Evolutionary conservation across 2,113 vertebrate genomes (phyloP), one percentile per base, ranked within the genome.

Genomic region (Esox niger): DNA sequence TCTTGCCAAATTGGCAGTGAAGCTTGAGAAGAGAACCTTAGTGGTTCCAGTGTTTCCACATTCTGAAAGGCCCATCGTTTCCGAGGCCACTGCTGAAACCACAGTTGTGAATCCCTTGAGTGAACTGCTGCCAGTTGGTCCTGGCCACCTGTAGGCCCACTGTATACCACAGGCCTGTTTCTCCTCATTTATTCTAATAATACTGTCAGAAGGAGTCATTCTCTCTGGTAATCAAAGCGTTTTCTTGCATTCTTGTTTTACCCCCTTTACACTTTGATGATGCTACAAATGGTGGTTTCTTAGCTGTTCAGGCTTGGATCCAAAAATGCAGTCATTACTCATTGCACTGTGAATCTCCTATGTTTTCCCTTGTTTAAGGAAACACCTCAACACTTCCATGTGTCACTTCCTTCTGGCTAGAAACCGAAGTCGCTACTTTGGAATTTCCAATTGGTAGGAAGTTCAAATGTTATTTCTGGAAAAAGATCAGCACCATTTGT

Each of bases 321-420:
- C 66, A 78, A 74, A 71, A 20, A 30, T 60, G 27, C 20, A 8
- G 27, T 80, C 69, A 66, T 26, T 1, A 0, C 25, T 33, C 59
- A 75, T 75, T 67, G 74, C n/a, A n/a, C n/a, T 64, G 58, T 73
- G 64, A 73, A 47, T 61, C 64, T 75, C 46, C 62, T 3, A 0
- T 62, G 75, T 64, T 82, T 55, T n/a, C 69, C 66, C 54, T 65
- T 58, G 76, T 79, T 62, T 78, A 79, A 81, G 79, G 79, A 85
- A 84, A 86, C 74, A 79, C 69, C 38, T 79, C 72, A 76, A 31
- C 49, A 54, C 70, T 71, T 83, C 73, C 70, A 76, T 62, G 63
- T 84, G 81, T 88, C 80, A 80, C 79, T 83, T 90, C 88, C 87
- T 85, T 73, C 58, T 70, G 1, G 13, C 25, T 52, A 47, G 70